Conservation (phyloP, 1,140 invertebrate species). For the Bathynomus jamesi region DNA sequence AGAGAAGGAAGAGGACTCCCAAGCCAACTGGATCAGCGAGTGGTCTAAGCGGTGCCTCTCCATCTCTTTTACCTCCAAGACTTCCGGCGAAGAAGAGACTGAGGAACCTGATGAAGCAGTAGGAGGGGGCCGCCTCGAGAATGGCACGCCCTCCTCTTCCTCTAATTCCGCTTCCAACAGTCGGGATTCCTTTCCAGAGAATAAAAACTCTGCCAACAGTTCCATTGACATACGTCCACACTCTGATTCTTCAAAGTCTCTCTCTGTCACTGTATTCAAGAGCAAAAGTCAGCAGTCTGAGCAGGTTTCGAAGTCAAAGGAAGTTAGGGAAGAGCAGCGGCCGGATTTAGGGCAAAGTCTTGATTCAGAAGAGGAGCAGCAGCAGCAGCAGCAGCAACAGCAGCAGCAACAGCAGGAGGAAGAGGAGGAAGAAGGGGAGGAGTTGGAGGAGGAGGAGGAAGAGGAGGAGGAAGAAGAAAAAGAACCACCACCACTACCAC, state of each 20-base stretch:
- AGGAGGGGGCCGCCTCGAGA: background rate
- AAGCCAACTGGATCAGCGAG: background rate
- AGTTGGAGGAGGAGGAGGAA: slow-evolving; percentile 12
- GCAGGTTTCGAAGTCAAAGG: too few relatives aligned
- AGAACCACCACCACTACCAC: background rate
- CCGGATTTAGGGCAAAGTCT: too few relatives aligned
- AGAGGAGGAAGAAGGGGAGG: slow-evolving; percentile 13
- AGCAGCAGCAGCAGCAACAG: slow-evolving; percentile 1
- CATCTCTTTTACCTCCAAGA: background rate
- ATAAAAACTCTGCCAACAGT: background rate
- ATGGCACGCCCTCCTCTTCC: slow-evolving; percentile 1
- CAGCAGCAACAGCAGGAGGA: slow-evolving; percentile 16
- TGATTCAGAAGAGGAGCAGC: too few relatives aligned
- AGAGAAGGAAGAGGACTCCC: background rate
- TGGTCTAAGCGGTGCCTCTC: background rate
- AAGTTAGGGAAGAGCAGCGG: too few relatives aligned
- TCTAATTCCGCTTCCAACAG: slow-evolving; percentile 9
- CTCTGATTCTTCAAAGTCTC: background rate
- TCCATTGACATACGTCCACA: background rate
- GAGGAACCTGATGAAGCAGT: background rate
- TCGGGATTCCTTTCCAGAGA: background rate
- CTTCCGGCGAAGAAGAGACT: slow-evolving; percentile 2
- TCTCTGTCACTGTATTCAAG: too few relatives aligned
- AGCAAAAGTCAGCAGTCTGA: too few relatives aligned
- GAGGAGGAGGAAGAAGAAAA: slow-evolving; percentile 3